phyloP scores from a whole-genome alignment of 2,888 invertebrate genomes.

The Xanthia togata region DNA sequence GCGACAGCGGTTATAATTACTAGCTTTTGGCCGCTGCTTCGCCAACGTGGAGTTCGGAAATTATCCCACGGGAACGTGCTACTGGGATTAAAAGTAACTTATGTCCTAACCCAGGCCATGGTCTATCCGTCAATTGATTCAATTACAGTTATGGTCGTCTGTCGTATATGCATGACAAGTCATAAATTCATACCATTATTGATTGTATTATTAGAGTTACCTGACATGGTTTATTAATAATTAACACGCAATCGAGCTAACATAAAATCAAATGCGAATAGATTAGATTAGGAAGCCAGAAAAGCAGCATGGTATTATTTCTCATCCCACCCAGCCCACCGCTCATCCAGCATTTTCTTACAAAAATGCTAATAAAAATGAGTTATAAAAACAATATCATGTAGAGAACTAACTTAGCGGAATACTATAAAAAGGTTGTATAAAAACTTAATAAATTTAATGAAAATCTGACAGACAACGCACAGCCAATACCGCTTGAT shows the following conservation, averaged over 20 bases:
- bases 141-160: no score
- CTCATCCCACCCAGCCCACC: no score
- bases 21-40: background rate
- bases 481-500: background rate
- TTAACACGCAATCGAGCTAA: background rate
- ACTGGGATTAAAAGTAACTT: background rate
- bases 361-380: background rate
- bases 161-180: no score
- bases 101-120: background rate
- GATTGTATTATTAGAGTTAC: no score
- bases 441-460: background rate
- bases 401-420: background rate
- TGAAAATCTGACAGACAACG: no score
- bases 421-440: no score
- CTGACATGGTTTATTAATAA: no score
- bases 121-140: no score
- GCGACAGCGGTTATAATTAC: slow-evolving; percentile 62
- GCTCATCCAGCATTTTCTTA: background rate
- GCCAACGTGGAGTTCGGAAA: background rate
- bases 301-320: background rate
- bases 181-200: no score
- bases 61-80: background rate
- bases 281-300: background rate
- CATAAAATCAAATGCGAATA: background rate
- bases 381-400: background rate